Base-by-base conservation (phyloP, 1,140 invertebrate genomes). In the Trichogramma pretiosum region DNA sequence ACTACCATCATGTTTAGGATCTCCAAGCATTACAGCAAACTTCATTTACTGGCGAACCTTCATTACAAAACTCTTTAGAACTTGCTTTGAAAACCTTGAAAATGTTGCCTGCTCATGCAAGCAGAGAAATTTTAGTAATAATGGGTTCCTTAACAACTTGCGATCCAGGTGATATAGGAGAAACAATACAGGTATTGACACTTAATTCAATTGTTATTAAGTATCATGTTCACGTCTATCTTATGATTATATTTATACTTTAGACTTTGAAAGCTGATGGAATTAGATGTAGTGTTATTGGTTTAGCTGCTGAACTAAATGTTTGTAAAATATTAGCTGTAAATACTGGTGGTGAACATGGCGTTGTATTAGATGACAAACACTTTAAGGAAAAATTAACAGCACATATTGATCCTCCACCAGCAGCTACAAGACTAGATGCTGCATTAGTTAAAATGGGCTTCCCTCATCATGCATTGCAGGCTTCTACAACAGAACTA, bases 91-190 rank as follows among this genome's bases (percentile, higher is more conserved):
- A 87, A 57, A 84, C 86, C 5, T 74, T 99, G n/a, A 85, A 85
- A 63, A 79, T 93, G 42, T 79, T 98, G 58, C 94, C 94, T 3
- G 78, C 83, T 2, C 93, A 99, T 74, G 89, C 93, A 1, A 97
- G 92, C 49, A 74, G 92, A 59, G 93, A 98, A 74, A 79, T 97
- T 32, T 70, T 92, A n/a, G 73, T 97, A 5, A 79, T 98, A 10
- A 83, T 93, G 75, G 93, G 89, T 1, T 94, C 91, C 60, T 75
- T 98, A 21, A 97, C 94, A 2, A 94, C 93, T 2, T 97, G 94
- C 74, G 95, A 99, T 74, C 95, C 95, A 17, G 82, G 87, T 18
- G 90, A 98, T 62, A 95, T 98, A 21, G 83, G 80, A 54, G 74
- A 77, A 45, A 96, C 92, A 7, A 86, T 97, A 61, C 76, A 88